Evolutionary conservation across 2,113 vertebrate species (phyloP).

Genomic region (Oryzias curvinotus): DNA sequence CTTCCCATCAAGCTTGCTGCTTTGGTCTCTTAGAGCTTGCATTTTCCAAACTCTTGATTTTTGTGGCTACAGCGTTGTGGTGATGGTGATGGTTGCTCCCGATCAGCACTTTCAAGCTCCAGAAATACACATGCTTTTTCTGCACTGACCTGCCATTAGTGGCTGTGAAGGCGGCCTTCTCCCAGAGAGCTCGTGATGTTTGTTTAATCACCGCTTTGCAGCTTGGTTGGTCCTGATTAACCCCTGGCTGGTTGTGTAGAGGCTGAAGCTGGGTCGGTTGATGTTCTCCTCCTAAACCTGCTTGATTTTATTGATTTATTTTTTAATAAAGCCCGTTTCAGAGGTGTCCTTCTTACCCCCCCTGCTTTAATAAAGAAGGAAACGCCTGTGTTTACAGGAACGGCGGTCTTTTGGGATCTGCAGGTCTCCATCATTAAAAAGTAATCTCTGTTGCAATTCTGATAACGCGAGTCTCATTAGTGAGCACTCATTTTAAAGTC

Average conservation of each 20-base stretch:
- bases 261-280: conserved; percentile 34
- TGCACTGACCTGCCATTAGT: conserved; percentile 51
- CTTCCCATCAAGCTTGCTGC: conserved; percentile 6
- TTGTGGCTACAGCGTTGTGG: conserved; percentile 42
- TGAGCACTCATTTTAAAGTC: no score
- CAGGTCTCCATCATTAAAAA: conserved; percentile 2
- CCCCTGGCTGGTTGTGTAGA: conserved; percentile 40
- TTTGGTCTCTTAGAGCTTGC: conserved; percentile 26
- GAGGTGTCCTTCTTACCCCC: conserved; percentile 21
- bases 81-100: conserved; percentile 38
- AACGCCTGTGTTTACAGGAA: background rate
- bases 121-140: conserved; percentile 14
- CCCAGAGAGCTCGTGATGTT: background rate
- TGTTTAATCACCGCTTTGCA: conserved; percentile 29
- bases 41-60: conserved; percentile 24
- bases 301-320: background rate
- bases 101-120: conserved; percentile 31
- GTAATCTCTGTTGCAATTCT: conserved; percentile 25
- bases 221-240: conserved; percentile 51
- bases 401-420: conserved; percentile 24
- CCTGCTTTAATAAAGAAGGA: conserved; percentile 11
- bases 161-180: conserved; percentile 16
- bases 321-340: background rate
- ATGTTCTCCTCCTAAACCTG: conserved; percentile 10
- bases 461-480: background rate